Evolutionary conservation across 2,797 vertebrate species (phyloP), one percentile per base, ranked within the genome.

Genomic region (Falco rusticolus): DNA sequence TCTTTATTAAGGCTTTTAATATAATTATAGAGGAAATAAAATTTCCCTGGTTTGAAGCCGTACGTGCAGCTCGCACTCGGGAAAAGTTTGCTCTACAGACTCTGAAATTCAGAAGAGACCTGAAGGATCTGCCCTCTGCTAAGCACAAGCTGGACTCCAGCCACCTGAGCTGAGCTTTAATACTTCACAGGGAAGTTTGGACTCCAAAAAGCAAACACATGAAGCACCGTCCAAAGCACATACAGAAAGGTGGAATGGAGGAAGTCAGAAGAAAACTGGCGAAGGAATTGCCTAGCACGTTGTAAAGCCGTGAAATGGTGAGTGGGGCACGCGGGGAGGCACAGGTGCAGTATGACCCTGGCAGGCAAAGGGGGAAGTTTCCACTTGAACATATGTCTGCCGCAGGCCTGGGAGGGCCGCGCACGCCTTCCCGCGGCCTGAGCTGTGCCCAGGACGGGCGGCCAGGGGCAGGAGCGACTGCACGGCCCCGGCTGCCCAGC

Each of bases 381-480:
- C 26, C 45, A 47, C 80, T 53, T 8, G 47, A 96, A 65, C 84
- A 86, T 86, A 70, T 57, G 60, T 66, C 94, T 94, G 50, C 83
- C 90, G 60, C 84, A 95, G 90, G 77, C 94, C 89, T 94, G 82
- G 54, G 75, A 91, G 88, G 91, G 68, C 31, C 69, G 84, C 37
- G 70, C 91, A 88, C 95, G 92, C 97, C 96, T 98, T 96, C 95
- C 90, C 87, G 71, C 95, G 64, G 91, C 84, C 97, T 97, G 97
- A 98, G 98, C 97, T 96, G 97, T 97, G 97, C 97, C 95, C 51
- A 74, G 96, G 95, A 96, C 87, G 82, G 96, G 84, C 84, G 91
- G 97, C 98, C 97, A 98, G 97, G 97, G 98, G 98, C 98, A 97
- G 97, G 93, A 93, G 93, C 93, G 97, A 98, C 98, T 98, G 98